Evolutionary conservation across 1,140 invertebrate genomes (phyloP).

Genomic region (Elymnias hypermnestra): DNA sequence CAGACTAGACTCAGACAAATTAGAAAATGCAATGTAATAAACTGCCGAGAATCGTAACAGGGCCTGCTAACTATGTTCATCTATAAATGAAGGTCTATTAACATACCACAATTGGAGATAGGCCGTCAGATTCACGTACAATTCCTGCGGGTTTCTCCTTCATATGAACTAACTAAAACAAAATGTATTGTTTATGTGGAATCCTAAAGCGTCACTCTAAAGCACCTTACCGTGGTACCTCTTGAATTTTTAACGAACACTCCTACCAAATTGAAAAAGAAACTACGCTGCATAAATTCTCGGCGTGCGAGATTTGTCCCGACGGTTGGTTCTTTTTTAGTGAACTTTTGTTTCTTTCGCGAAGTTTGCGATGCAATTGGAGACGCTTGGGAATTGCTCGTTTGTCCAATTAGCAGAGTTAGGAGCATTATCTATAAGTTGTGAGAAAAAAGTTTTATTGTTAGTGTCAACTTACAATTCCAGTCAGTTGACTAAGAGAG

Average conservation of each 20-base stretch:
- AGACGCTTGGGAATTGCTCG: constrained; percentile 9
- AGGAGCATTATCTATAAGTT: background rate
- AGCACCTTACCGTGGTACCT: constrained; percentile 2
- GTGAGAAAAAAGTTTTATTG: background rate
- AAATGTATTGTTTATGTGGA: constrained; percentile 1
- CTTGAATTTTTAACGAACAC: constrained; percentile 41
- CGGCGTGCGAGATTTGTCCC: constrained; percentile 21
- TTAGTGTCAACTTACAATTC: constrained; percentile 3
- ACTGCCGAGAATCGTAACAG: no score
- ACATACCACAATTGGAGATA: no score
- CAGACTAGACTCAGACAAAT: no score
- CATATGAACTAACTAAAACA: background rate
- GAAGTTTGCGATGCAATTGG: constrained; percentile 13
- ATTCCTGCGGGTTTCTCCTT: no score
- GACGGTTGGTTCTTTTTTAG: constrained; percentile 6
- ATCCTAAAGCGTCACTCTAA: constrained; percentile 5
- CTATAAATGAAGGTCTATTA: no score
- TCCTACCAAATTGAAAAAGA: constrained; percentile 35
- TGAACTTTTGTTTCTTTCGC: constrained; percentile 9
- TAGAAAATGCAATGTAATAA: no score
- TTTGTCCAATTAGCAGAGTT: constrained; percentile 15
- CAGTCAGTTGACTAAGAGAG: background rate
- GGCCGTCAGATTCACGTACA: no score
- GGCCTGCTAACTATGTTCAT: no score
- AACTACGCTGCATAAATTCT: constrained; percentile 32